These are phyloP conservation scores for Rhizomys pruinosus DNA, from an alignment of 2,113 vertebrate species.

Conservation along the genomic window DNA sequence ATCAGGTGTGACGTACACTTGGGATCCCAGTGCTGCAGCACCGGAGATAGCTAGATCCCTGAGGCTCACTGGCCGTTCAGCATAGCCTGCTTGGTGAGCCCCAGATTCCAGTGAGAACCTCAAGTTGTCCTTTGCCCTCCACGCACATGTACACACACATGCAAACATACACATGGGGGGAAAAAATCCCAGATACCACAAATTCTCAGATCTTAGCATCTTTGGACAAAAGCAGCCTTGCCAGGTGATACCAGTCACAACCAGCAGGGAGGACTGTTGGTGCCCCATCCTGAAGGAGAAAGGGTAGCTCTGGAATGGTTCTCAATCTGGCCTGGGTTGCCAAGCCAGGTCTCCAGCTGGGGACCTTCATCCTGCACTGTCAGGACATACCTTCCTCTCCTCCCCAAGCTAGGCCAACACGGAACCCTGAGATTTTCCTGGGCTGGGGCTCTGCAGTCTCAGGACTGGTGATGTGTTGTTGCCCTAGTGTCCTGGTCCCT, in stretches of 20 bases:
- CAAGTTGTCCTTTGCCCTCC: background rate
- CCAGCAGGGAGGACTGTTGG: background rate
- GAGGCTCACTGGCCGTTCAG: background rate
- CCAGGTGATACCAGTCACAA: background rate
- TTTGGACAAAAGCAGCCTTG: background rate
- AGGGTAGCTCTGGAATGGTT: background rate
- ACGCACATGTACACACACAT: background rate
- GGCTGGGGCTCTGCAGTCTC: background rate
- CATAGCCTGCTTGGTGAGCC: background rate
- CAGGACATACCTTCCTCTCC: background rate
- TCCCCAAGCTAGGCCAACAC: too few species aligned
- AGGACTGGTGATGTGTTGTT: background rate
- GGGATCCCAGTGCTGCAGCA: background rate
- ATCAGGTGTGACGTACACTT: background rate
- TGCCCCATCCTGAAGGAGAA: background rate
- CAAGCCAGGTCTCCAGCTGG: background rate
- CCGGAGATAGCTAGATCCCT: background rate
- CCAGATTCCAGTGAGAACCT: background rate
- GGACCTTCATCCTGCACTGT: background rate
- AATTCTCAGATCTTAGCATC: background rate
- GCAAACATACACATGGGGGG: background rate
- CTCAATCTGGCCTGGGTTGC: background rate
- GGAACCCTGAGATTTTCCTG: background rate
- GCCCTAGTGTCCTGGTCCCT: too few species aligned
- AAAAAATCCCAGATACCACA: background rate